Conservation (phyloP, 2,888 invertebrate genomes). For the Hofmannophila pseudospretella region DNA sequence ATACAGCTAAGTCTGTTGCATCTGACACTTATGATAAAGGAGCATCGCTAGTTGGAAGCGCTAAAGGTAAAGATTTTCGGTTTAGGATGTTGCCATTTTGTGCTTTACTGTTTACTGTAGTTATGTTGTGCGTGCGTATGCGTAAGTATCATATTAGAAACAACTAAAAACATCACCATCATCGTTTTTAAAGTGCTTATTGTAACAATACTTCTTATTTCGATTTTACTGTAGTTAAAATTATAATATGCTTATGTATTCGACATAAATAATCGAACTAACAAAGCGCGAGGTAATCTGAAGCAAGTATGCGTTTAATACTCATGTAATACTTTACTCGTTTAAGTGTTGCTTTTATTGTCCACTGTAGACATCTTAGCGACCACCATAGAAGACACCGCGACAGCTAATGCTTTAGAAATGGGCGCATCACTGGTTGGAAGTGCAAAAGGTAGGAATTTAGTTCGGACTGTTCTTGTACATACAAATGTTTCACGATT, state of each 20-base stretch:
- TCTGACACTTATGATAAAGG: conserved; percentile 36
- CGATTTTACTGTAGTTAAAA: no score
- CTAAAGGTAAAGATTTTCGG: conserved; percentile 14
- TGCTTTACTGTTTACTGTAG: background rate
- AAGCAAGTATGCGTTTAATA: no score
- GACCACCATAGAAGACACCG: background rate
- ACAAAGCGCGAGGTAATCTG: no score
- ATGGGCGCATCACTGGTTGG: conserved; percentile 28
- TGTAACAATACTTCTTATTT: no score
- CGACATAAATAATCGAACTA: no score
- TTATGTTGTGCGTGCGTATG: no score
- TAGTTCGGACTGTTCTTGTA: background rate
- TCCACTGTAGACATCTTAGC: background rate
- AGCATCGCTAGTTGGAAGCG: conserved; percentile 15
- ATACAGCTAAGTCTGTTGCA: conserved; percentile 32
- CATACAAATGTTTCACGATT: background rate
- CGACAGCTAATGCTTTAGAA: conserved; percentile 25
- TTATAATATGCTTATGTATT: no score
- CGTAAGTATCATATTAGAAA: no score
- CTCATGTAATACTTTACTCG: no score
- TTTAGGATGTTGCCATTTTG: background rate
- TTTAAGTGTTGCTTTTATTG: no score
- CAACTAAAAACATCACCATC: no score
- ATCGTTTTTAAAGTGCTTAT: no score
- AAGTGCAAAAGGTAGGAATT: conserved; percentile 18